phyloP scores from a whole-genome alignment of 2,888 invertebrate species.

The Eristalinus aeneus region DNA sequence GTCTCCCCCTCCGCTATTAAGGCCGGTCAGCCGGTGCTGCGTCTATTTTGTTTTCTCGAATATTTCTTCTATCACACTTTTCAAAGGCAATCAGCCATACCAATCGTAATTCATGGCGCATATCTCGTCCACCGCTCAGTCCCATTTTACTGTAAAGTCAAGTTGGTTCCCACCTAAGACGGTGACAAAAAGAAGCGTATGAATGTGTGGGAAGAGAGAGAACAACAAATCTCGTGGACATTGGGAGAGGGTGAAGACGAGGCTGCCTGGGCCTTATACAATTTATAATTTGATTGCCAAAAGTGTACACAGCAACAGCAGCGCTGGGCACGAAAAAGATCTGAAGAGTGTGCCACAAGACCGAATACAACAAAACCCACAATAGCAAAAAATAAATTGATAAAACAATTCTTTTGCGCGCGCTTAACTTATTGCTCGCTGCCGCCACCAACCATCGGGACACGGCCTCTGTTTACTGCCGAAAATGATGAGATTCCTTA shows the following conservation, averaged over 20 bases:
- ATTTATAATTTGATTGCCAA: slow-evolving; percentile 51
- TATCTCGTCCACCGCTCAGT: background rate
- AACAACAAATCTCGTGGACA: background rate
- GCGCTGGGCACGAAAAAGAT: background rate
- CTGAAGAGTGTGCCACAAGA: background rate
- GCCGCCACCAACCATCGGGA: slow-evolving; percentile 3
- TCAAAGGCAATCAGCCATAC: slow-evolving; percentile 56
- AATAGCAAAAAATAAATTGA: slow-evolving; percentile 9
- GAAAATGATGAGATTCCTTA: slow-evolving; percentile 2
- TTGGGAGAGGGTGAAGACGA: background rate
- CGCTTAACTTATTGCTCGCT: slow-evolving; percentile 8
- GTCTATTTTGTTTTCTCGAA: slow-evolving; percentile 33
- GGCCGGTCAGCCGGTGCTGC: background rate
- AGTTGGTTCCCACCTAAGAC: background rate
- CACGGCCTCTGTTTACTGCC: slow-evolving; percentile 18
- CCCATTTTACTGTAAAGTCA: slow-evolving; percentile 2
- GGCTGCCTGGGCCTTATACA: slow-evolving; percentile 24
- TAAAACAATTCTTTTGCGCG: slow-evolving; percentile 43
- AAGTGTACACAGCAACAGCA: slow-evolving; percentile 60
- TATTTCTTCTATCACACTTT: slow-evolving; percentile 29
- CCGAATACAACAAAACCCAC: background rate
- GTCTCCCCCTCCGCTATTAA: background rate
- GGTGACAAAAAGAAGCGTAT: background rate
- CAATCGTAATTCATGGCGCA: slow-evolving; percentile 49
- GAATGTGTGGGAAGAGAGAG: background rate